Conservation (phyloP, 2,113 vertebrate species). For the Morone saxatilis region DNA sequence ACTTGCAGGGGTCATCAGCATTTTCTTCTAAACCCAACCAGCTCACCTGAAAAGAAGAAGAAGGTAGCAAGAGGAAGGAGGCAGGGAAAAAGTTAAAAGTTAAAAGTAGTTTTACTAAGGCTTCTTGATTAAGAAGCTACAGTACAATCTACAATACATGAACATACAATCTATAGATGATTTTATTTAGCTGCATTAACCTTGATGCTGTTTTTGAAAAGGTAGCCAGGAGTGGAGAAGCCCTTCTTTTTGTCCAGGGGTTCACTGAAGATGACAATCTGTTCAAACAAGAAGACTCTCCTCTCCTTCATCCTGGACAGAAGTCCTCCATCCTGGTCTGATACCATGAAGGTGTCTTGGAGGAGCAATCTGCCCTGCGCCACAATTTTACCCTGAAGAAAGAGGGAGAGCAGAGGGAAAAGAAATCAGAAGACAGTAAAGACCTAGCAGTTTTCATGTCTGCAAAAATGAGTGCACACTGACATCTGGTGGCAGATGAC, state of each 20-base stretch:
- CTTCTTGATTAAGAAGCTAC: background rate
- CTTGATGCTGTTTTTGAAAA: constrained; percentile 98
- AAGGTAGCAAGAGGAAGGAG: background rate
- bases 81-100: background rate
- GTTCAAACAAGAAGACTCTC: constrained; percentile 97
- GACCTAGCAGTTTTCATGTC: background rate
- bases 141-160: background rate
- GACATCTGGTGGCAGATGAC: constrained; percentile 53
- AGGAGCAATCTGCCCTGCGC: constrained; percentile 97
- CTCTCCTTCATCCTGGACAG: constrained; percentile 96
- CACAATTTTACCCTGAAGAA: constrained; percentile 95
- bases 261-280: constrained; percentile 99
- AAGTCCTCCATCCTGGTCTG: constrained; percentile 93
- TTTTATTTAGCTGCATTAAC: constrained; percentile 72
- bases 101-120: background rate
- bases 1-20: constrained; percentile 96
- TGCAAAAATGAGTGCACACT: constrained; percentile 36
- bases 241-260: constrained; percentile 99
- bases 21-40: constrained; percentile 97
- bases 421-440: background rate
- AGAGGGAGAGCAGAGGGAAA: background rate
- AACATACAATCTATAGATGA: background rate
- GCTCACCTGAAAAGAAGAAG: constrained; percentile 88
- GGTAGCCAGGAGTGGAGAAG: constrained; percentile 95
- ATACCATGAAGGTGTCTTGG: constrained; percentile 97